These are phyloP conservation scores for Pangasius djambal DNA, from an alignment of 2,797 vertebrate species.

Conservation along the genomic window DNA sequence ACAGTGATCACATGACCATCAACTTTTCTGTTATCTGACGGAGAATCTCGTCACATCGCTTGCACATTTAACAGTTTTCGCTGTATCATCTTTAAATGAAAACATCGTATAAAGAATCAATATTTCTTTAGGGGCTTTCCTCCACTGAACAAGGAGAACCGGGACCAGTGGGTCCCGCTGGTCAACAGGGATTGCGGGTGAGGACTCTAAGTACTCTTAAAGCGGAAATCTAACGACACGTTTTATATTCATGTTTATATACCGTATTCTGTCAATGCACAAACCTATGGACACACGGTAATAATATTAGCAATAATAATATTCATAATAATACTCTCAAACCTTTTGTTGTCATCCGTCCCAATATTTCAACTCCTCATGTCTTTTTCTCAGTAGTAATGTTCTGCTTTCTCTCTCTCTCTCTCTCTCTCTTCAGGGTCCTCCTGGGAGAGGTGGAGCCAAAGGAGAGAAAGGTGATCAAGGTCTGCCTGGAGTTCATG, in stretches of 20 bases:
- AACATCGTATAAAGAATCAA: neutral
- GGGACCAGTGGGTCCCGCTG: constrained; percentile 40
- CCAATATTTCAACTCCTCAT: neutral
- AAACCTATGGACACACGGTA: neutral
- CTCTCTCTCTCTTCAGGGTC: constrained; percentile 34
- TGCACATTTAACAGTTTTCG: neutral
- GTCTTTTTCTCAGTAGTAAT: neutral
- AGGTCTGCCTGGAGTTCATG: constrained; percentile 51
- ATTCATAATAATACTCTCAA: neutral
- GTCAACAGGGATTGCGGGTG: constrained; percentile 45
- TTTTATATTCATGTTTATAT: neutral
- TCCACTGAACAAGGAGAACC: constrained; percentile 42
- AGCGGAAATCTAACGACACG: neutral
- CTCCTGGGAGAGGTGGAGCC: constrained; percentile 9
- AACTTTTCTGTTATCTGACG: neutral
- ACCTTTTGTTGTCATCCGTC: neutral
- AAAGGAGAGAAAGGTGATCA: constrained; percentile 45
- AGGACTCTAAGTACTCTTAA: neutral
- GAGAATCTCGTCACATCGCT: neutral
- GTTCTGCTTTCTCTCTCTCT: neutral
- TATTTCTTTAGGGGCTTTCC: constrained; percentile 28
- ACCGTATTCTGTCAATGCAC: neutral
- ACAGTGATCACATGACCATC: neutral
- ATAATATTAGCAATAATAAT: neutral
- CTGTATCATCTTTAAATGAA: neutral